Evolutionary conservation across 2,113 vertebrate genomes (phyloP).

Genomic region (Mobula hypostoma): DNA sequence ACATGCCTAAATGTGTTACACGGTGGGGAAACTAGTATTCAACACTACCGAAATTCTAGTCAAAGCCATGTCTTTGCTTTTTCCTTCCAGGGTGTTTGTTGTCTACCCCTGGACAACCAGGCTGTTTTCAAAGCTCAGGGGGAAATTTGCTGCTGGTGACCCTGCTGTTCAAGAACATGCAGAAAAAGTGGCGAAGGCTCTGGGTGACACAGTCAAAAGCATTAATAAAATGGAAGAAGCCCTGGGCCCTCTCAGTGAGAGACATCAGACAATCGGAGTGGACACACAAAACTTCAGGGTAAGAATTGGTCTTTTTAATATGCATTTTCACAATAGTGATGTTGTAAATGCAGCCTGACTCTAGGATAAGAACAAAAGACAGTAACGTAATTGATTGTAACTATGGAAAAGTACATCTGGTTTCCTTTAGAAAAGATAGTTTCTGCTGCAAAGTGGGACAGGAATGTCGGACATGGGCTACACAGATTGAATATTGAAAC

Average conservation of each 20-base stretch:
- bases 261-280: rapidly evolving
- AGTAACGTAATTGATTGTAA: not conserved
- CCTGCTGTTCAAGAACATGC: not conserved
- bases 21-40: not conserved
- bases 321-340: not conserved
- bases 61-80: not conserved
- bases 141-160: too few relatives aligned
- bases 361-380: not conserved
- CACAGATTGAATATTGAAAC: not conserved
- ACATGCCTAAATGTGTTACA: not conserved
- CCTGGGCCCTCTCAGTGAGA: not conserved
- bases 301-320: not conserved
- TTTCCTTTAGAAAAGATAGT: not conserved
- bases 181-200: not conserved
- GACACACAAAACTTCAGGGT: not conserved
- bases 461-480: not conserved
- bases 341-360: not conserved
- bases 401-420: not conserved
- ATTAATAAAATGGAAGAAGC: rapidly evolving
- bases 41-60: not conserved
- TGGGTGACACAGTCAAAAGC: not conserved
- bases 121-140: not conserved
- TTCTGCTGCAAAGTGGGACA: not conserved
- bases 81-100: not conserved
- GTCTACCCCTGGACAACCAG: not conserved